Evolutionary conservation across 2,113 vertebrate species (phyloP).

Genomic region (Atlantisia rogersi): DNA sequence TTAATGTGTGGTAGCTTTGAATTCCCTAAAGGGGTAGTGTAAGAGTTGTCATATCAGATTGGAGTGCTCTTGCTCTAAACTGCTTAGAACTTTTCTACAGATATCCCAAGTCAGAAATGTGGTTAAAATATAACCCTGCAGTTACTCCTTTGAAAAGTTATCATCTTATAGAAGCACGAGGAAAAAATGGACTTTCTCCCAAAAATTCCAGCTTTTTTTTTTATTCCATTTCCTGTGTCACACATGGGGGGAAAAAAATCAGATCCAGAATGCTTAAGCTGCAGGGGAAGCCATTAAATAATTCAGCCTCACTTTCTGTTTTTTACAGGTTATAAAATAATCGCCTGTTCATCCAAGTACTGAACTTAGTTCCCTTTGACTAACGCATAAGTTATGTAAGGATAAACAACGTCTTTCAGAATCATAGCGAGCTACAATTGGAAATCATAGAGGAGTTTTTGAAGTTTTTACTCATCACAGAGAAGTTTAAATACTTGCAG

Average conservation of each 20-base stretch:
- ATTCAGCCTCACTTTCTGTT: not conserved
- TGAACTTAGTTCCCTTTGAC: not conserved
- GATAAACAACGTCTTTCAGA: not conserved
- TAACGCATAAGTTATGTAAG: not conserved
- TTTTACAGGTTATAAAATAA: not conserved
- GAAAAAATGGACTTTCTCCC: not conserved
- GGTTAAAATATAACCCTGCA: not conserved
- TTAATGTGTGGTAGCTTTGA: not conserved
- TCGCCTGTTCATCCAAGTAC: not conserved
- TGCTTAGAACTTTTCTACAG: not conserved
- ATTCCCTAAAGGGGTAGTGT: not conserved
- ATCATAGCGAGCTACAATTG: not conserved
- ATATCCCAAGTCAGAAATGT: not conserved
- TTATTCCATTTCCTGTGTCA: not conserved
- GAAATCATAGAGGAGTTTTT: not conserved
- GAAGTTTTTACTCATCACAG: not conserved
- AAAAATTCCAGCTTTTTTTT: not conserved
- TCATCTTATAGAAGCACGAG: not conserved
- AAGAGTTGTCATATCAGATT: not conserved
- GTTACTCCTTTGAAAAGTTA: not conserved
- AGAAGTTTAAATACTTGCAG: not conserved
- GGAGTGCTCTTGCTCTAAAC: not conserved
- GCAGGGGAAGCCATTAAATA: not conserved
- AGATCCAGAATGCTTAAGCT: not conserved
- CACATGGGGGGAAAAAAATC: not conserved